phyloP scores from a whole-genome alignment of 2,888 invertebrate genomes.

The Macrosoma leucophasiata region DNA sequence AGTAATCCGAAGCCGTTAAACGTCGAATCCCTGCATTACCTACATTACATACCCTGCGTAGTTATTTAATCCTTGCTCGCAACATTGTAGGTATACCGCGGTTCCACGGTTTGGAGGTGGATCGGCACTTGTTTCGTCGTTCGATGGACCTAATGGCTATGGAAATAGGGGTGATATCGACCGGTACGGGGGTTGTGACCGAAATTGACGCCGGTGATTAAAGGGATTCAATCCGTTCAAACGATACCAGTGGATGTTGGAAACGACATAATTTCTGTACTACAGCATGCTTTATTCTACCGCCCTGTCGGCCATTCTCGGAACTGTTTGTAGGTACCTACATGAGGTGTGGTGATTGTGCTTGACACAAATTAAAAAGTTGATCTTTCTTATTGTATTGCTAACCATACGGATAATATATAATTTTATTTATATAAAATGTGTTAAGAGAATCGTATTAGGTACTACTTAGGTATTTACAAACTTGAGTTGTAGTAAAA shows the following conservation, averaged over 20 bases:
- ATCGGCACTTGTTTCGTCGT: conserved; percentile 31
- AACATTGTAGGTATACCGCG: conserved; percentile 45
- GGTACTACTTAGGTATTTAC: too few relatives aligned
- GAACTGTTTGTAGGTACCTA: too few relatives aligned
- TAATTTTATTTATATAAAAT: too few relatives aligned
- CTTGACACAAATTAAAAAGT: too few relatives aligned
- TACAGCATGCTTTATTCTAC: conserved; percentile 37
- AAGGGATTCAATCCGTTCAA: conserved; percentile 57
- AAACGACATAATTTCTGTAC: conserved; percentile 46
- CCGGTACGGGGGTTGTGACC: conserved; percentile 35
- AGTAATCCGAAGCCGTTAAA: conserved; percentile 74
- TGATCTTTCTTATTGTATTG: too few relatives aligned
- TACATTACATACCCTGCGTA: conserved; percentile 66
- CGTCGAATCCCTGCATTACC: conserved; percentile 68
- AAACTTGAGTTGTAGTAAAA: too few relatives aligned
- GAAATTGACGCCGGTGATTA: conserved; percentile 52
- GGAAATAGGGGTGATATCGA: conserved; percentile 52
- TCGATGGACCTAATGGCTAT: conserved; percentile 48
- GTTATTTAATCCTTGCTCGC: conserved; percentile 68
- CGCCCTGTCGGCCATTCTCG: conserved; percentile 31
- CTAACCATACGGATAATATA: too few relatives aligned
- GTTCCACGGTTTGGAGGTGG: conserved; percentile 30
- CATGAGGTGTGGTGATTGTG: too few relatives aligned
- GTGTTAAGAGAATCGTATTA: too few relatives aligned
- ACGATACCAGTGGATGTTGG: conserved; percentile 49